Percentiles rank a stretch among this genome's conserved stretches.
These are phyloP conservation scores for Heteropelma amictum DNA, from an alignment of 2,888 invertebrate species.

Conservation along the genomic window DNA sequence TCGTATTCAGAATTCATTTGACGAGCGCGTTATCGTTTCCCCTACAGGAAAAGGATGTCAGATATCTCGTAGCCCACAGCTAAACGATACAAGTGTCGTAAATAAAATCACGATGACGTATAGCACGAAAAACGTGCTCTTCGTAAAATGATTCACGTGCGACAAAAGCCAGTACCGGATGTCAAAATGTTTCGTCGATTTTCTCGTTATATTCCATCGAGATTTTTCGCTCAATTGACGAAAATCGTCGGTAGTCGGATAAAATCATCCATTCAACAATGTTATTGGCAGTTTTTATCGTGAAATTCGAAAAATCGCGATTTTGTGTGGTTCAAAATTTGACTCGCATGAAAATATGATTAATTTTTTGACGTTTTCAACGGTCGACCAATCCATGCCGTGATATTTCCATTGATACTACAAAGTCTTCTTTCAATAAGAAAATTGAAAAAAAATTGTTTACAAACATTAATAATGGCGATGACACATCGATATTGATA, in stretches of 20 bases:
- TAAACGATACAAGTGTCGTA: conserved; percentile 53
- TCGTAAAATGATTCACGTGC: not conserved
- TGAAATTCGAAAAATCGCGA: too few species aligned
- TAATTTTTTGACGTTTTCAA: too few species aligned
- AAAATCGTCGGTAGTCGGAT: too few species aligned
- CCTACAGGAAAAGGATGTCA: conserved; percentile 69
- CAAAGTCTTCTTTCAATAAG: too few species aligned
- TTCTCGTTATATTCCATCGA: not conserved
- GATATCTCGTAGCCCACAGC: conserved; percentile 59
- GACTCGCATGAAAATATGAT: too few species aligned
- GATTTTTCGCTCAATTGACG: not conserved
- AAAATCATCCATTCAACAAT: too few species aligned
- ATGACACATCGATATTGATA: not conserved
- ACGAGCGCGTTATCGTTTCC: conserved; percentile 38
- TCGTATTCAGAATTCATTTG: conserved; percentile 17
- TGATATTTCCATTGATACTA: too few species aligned
- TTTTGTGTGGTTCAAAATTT: too few species aligned
- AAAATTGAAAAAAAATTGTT: not conserved
- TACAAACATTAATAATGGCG: not conserved
- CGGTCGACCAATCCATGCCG: too few species aligned
- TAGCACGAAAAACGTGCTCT: not conserved
- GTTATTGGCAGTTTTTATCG: too few species aligned
- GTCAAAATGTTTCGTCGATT: not conserved
- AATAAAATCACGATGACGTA: not conserved
- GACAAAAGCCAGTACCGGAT: not conserved